Conservation (phyloP, 2,113 vertebrate genomes). For the Arizona elegans region DNA sequence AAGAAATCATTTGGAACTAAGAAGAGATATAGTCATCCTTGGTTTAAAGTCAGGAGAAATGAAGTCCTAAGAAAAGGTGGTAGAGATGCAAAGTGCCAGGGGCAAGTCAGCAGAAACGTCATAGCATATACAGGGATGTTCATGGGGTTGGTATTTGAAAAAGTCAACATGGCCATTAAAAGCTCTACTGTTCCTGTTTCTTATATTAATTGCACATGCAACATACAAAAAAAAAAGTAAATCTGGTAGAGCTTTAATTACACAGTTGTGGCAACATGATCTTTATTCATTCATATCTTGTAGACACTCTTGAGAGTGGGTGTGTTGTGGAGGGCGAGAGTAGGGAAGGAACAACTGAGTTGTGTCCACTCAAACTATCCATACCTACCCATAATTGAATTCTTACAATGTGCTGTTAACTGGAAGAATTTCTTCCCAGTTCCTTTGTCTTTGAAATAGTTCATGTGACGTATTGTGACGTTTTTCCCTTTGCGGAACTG, state of each 20-base stretch:
- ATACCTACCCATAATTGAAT: background rate
- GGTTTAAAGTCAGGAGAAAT: background rate
- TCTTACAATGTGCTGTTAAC: background rate
- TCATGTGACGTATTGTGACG: no score
- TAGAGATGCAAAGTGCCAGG: background rate
- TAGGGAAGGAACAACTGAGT: background rate
- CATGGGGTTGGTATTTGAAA: background rate
- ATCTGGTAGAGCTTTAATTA: background rate
- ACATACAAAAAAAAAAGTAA: background rate
- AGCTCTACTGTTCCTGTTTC: background rate
- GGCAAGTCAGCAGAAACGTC: background rate
- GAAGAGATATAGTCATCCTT: background rate
- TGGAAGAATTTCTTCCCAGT: background rate
- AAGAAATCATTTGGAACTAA: background rate
- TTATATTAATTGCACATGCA: background rate
- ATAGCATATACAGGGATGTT: background rate
- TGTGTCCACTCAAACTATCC: background rate
- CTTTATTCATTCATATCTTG: background rate
- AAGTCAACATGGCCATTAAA: background rate
- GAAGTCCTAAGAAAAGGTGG: background rate
- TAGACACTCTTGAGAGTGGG: background rate
- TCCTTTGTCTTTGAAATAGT: background rate
- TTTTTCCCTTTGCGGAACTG: no score
- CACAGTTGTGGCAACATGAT: background rate
- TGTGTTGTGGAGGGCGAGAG: background rate